Percentiles rank a stretch among this genome's conserved stretches.
Evolutionary conservation across 2,888 invertebrate species (phyloP).

Genomic region (Epirrita christyi): DNA sequence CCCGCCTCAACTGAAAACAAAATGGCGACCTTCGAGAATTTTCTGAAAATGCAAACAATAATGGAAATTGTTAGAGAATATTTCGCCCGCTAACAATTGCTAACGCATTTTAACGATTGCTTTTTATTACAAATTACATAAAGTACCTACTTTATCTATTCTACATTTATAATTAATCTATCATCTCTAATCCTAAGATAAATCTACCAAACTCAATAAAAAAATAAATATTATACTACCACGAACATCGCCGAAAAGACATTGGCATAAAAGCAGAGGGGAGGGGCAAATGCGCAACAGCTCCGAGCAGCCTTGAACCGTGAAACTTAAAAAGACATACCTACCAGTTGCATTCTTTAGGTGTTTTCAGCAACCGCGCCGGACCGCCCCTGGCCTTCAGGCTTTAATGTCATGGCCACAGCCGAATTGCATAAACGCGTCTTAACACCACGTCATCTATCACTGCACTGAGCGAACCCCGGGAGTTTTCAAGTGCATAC

Average conservation of each 20-base stretch:
- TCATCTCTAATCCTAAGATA: too few species aligned
- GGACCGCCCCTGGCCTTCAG: not conserved
- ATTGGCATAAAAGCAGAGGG: not conserved
- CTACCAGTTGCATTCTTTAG: constrained; percentile 20
- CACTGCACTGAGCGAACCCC: constrained; percentile 27
- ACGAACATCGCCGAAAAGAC: not conserved
- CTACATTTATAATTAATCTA: too few species aligned
- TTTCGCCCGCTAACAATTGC: not conserved
- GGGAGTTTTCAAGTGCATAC: constrained; percentile 26
- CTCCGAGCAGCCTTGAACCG: not conserved
- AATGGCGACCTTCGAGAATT: constrained; percentile 5
- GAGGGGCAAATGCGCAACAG: constrained; percentile 10
- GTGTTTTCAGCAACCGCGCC: constrained; percentile 4
- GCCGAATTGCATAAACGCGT: constrained; percentile 10
- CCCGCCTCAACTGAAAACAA: not conserved
- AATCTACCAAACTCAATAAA: too few species aligned
- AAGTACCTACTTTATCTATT: too few species aligned
- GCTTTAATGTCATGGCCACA: constrained; percentile 3
- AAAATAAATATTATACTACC: not conserved
- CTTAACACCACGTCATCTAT: constrained; percentile 31
- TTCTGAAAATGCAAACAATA: not conserved
- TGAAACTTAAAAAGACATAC: constrained; percentile 1
- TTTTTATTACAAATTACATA: not conserved
- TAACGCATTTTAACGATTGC: too few species aligned
- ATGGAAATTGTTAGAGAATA: not conserved